phyloP scores from a whole-genome alignment of 2,888 invertebrate genomes.

The Achlya flavicornis region DNA sequence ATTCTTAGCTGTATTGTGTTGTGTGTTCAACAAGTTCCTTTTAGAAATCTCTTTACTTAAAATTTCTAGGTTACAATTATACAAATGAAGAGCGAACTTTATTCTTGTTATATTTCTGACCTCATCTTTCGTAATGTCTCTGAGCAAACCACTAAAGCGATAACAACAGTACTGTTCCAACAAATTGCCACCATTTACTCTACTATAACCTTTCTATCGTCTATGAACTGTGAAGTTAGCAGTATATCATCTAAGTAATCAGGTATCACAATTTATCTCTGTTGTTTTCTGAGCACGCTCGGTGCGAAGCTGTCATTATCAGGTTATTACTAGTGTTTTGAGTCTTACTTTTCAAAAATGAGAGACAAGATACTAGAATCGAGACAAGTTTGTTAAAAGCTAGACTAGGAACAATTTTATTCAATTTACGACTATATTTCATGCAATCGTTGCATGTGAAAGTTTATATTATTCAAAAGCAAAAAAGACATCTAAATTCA shows the following conservation, averaged over 20 bases:
- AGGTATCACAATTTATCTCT: conserved; percentile 49
- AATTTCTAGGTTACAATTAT: neutral
- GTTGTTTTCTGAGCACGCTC: conserved; percentile 37
- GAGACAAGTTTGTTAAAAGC: no score
- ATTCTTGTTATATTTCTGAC: neutral
- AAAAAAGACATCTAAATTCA: no score
- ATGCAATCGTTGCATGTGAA: no score
- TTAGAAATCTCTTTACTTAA: neutral
- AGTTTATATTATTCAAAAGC: no score
- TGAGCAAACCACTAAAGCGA: neutral
- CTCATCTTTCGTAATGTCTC: neutral
- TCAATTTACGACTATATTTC: no score
- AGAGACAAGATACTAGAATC: neutral
- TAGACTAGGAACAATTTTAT: no score
- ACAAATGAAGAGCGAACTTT: neutral
- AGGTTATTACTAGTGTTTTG: conserved; percentile 29
- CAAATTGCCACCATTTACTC: conserved; percentile 11
- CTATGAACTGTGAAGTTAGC: neutral
- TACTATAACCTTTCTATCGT: conserved; percentile 6
- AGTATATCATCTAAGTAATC: conserved; percentile 31
- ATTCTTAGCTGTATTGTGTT: no score
- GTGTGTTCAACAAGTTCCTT: no score
- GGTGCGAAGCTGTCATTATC: conserved; percentile 42
- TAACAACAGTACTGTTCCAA: conserved; percentile 1
- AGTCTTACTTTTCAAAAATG: conserved; percentile 14